These are phyloP conservation scores for Thera britannica DNA, from an alignment of 2,888 invertebrate species.

Conservation along the genomic window DNA sequence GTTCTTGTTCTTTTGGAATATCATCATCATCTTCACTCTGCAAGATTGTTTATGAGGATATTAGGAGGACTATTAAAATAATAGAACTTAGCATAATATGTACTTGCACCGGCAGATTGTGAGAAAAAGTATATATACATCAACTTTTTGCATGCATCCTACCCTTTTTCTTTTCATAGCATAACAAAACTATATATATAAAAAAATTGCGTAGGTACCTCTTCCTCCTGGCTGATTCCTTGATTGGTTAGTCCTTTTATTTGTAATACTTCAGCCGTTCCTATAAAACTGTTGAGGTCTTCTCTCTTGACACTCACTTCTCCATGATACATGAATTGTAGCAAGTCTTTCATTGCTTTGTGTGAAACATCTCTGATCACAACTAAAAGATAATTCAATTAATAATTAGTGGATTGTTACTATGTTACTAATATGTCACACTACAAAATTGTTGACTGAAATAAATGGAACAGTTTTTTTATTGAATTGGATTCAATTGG, in stretches of 20 bases:
- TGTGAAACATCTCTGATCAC: constrained; percentile 89
- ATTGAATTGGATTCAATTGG: constrained; percentile 21
- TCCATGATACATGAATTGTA: constrained; percentile 91
- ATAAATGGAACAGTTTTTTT: neutral
- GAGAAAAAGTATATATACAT: too few relatives aligned
- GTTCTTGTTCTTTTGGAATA: constrained; percentile 65
- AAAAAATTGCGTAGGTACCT: neutral
- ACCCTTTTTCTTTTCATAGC: too few relatives aligned
- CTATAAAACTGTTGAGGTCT: constrained; percentile 88
- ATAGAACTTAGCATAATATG: too few relatives aligned
- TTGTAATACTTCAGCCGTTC: constrained; percentile 89
- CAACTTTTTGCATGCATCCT: too few relatives aligned
- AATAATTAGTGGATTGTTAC: neutral
- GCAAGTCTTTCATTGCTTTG: constrained; percentile 88
- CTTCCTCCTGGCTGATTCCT: constrained; percentile 45
- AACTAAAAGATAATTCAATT: constrained; percentile 72
- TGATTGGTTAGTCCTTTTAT: constrained; percentile 89
- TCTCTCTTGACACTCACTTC: constrained; percentile 90
- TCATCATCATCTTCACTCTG: constrained; percentile 76
- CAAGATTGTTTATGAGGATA: constrained; percentile 32
- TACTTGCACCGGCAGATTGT: too few relatives aligned
- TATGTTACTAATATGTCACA: neutral
- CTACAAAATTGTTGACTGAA: neutral
- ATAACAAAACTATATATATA: constrained; percentile 35
- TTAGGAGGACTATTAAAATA: too few relatives aligned